Conservation (phyloP, 2,797 vertebrate genomes). For the Fistularia commersonii region DNA sequence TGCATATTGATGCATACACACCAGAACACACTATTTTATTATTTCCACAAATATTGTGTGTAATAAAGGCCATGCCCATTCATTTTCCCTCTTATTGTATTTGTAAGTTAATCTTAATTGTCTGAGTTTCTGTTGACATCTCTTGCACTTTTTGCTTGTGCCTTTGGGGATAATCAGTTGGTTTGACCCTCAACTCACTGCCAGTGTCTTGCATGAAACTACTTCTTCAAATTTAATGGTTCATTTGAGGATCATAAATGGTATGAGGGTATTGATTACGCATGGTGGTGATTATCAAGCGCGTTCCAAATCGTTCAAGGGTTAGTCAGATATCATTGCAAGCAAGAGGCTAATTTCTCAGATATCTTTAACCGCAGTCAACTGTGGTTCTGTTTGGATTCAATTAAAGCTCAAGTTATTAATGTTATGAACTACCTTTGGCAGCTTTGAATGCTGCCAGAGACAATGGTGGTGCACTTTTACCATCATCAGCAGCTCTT, state of each 20-base stretch:
- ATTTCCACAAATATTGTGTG: not conserved
- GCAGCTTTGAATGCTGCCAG: no score
- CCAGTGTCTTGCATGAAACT: slow-evolving; percentile 32
- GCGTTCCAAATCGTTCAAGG: slow-evolving; percentile 30
- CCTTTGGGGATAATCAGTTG: slow-evolving; percentile 10
- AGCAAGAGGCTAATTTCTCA: slow-evolving; percentile 24
- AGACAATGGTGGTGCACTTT: no score
- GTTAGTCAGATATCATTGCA: slow-evolving; percentile 18
- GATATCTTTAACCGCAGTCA: slow-evolving; percentile 17
- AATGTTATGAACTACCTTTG: no score
- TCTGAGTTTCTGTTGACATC: slow-evolving; percentile 19
- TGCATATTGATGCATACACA: slow-evolving; percentile 10
- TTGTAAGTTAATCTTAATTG: slow-evolving; percentile 15
- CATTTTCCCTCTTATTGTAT: slow-evolving; percentile 15
- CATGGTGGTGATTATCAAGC: slow-evolving; percentile 29
- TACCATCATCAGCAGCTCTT: no score
- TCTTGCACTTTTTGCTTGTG: slow-evolving; percentile 4
- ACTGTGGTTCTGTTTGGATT: no score
- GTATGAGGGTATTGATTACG: slow-evolving; percentile 35
- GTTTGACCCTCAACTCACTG: slow-evolving; percentile 19
- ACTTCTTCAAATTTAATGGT: slow-evolving; percentile 5
- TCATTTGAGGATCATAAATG: slow-evolving; percentile 28
- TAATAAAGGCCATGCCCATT: slow-evolving; percentile 7
- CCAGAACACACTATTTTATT: not conserved
- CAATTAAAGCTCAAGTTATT: no score